Evolutionary conservation across 2,888 invertebrate genomes (phyloP), one percentile per base, ranked within the genome.

Genomic region (Limnephilus lunatus): DNA sequence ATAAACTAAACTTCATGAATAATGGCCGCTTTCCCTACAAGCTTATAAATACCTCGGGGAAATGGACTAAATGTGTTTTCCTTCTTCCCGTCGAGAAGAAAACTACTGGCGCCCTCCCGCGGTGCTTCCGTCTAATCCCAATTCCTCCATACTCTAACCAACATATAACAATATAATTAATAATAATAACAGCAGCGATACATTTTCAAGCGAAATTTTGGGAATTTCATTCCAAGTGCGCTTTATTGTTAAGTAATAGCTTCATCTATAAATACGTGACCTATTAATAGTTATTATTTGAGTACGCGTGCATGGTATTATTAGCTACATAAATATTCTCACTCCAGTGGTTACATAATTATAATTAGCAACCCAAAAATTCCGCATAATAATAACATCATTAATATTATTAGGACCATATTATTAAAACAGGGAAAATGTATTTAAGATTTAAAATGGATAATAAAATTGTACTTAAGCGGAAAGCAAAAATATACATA

Each of bases 11-110:
- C 25, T 25, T 68, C 25, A 68, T 68, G 7, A 68, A 68, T 68
- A 68, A 68, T 68, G 68, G 68, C n/a, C n/a, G n/a, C 25, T 68
- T 68, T 9, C 68, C 9, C 25, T 25, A 68, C 68, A 53, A 53
- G 19, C 53, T 44, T 15, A 48, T 2, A 15, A 53, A 53, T 53
- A 35, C 83, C 83, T 35, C 35, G 25, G 35, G 83, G 83, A 83
- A 83, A 83, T 83, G 32, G 83, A 83, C 35, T 25, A 83, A 35
- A 25, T 83, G 12, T 83, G 83, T 83, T 83, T 35, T 48, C 48
- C 5, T 11, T 11, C 83, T 25, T 25, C 0, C 35, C 83, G 25
- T 15, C 3, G 35, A 83, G 83, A 19, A 83, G 83, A 83, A 83
- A 35, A 83, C 35, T 19, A 32, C 31, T 35, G 5, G 9, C 83